Evolutionary conservation across 2,113 vertebrate species (phyloP).

Genomic region (Eulacestoma nigropectus): DNA sequence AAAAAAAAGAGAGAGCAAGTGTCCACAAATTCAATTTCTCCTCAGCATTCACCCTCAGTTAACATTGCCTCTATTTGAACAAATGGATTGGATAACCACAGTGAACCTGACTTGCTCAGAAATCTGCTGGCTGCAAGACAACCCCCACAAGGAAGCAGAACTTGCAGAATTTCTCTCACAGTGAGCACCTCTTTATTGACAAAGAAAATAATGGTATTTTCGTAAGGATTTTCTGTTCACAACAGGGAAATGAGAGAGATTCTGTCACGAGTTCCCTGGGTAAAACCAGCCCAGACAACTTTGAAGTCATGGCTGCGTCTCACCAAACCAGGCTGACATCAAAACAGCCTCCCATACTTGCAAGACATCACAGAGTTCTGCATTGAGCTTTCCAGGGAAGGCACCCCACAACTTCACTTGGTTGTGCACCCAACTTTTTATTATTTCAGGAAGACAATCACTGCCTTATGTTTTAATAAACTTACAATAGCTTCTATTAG

Average conservation of each 20-base stretch:
- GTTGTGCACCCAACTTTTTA: not conserved
- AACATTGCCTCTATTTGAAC: not conserved
- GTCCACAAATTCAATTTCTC: not conserved
- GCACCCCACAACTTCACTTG: not conserved
- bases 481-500: not conserved
- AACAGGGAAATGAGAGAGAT: not conserved
- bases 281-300: not conserved
- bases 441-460: not conserved
- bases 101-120: not conserved
- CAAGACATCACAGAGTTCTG: not conserved
- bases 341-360: not conserved
- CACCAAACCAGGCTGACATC: not conserved
- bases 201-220: not conserved
- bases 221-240: not conserved
- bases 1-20: not conserved
- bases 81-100: not conserved
- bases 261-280: fast-evolving
- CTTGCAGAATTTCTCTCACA: not conserved
- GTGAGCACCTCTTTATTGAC: not conserved
- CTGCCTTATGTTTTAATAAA: not conserved
- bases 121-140: not conserved
- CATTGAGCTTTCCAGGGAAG: not conserved
- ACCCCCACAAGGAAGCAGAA: not conserved
- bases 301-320: fast-evolving
- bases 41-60: not conserved